Base-by-base conservation (phyloP, 2,113 vertebrate species). In the Chlorodrepanis virens region DNA sequence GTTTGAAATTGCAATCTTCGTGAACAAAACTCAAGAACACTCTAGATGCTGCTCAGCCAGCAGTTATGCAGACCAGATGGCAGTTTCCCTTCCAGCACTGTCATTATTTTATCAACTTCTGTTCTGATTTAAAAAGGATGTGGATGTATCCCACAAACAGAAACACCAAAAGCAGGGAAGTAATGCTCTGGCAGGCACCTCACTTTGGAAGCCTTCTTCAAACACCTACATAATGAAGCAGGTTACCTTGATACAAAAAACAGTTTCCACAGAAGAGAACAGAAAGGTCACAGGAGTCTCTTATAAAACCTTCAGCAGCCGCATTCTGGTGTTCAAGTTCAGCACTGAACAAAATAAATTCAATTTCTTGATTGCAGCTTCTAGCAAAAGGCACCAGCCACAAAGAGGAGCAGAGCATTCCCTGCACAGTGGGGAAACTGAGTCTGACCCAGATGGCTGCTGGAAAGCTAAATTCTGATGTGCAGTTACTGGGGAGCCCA, bases 91-190 rank as follows among this genome's bases (percentile, higher is more conserved):
- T 92, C 35, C 56, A 88, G 60, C 53, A 67, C 39, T 67, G 63
- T 81, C 90, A 90, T 91, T 96, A 93, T 74, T 93, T 89, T 91
- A 96, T 89, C 93, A 94, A 33, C 77, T 94, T 91, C 83, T 90
- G 50, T 64, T 93, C 80, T 84, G 61, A 89, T 69, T 93, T 92
- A 0, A 82, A 92, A 91, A 78, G 22, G 64, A 83, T 77, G 47
- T 88, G 71, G 50, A 80, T 14, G 12, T 44, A 88, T 54, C 47
- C 27, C 64, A 91, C 78, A 89, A 83, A 68, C 42, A 71, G 57
- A 82, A 79, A 63, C 31, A 94, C 15, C 15, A 2, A 39, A 61
- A 91, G 44, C 3, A 33, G 7, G 23, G 31, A 92, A 86, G 39
- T 27, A 85, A 87, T 35, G 27, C n/a, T 57, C 87, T 95, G 61